Conservation (phyloP, 2,888 invertebrate species). For the Oeneis ivallda region DNA sequence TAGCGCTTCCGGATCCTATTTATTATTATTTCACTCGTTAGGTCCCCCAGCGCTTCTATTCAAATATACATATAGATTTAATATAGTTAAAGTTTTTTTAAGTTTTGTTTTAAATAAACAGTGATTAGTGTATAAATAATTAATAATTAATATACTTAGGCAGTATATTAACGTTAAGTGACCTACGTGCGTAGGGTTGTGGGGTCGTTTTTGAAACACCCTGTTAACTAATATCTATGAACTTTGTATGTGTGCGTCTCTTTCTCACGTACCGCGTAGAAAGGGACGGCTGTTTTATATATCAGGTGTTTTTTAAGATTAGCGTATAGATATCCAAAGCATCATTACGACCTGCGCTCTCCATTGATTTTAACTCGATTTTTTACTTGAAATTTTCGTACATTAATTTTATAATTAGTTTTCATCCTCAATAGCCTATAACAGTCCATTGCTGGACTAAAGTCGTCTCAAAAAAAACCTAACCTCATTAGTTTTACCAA, state of each 20-base stretch:
- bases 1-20: slow-evolving; percentile 67
- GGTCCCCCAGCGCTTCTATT: slow-evolving; percentile 73
- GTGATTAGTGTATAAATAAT: slow-evolving; percentile 47
- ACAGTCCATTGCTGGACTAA: too few relatives aligned
- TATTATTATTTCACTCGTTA: slow-evolving; percentile 76
- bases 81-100: slow-evolving; percentile 62
- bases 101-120: slow-evolving; percentile 55
- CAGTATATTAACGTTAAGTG: slow-evolving; percentile 51
- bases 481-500: too few relatives aligned
- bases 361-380: background rate
- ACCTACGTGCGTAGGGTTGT: slow-evolving; percentile 58
- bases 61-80: slow-evolving; percentile 72
- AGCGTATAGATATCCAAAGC: slow-evolving; percentile 22
- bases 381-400: too few relatives aligned
- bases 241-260: slow-evolving; percentile 24
- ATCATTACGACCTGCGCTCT: slow-evolving; percentile 13
- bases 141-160: slow-evolving; percentile 43
- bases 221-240: slow-evolving; percentile 19
- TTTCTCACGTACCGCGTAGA: slow-evolving; percentile 23
- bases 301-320: slow-evolving; percentile 27
- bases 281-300: slow-evolving; percentile 33
- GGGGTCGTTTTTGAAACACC: slow-evolving; percentile 41
- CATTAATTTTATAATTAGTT: too few relatives aligned
- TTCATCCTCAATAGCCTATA: too few relatives aligned
- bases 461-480: too few relatives aligned